Base-by-base conservation (phyloP, 1,140 invertebrate species). In the Teleogryllus occipitalis region DNA sequence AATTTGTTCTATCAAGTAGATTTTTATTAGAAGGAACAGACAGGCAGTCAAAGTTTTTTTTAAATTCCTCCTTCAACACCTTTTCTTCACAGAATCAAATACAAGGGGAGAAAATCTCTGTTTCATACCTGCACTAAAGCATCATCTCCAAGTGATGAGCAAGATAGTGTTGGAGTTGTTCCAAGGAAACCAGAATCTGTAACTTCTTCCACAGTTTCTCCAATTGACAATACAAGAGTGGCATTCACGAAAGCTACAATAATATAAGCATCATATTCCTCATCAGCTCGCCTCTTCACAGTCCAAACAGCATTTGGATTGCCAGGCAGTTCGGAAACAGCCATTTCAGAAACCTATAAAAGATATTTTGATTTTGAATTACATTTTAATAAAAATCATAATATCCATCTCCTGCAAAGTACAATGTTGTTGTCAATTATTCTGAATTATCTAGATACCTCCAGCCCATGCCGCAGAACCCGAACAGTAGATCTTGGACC, bases 251-350 rank as follows among this genome's bases (percentile, higher is more conserved):
- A 99, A 74, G 98, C 99, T 81, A 99, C 98, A 86, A 99, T 98
- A 89, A 99, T 99, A 89, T 99, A 99, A 74, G 98, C 96, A 92
- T 99, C 98, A 91, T 91, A 99, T 86, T 97, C 95, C 97, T 96
- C 97, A 89, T 99, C 98, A 85, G 94, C 91, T 86, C 96, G 93
- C 85, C 94, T 91, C 86, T 98, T 98, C 2, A 99, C 98, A 49
- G 98, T 99, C 98, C 98, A 99, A 8, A 99, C 98, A 84, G 98
- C 98, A 89, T 98, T 99, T 12, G 98, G 98, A 86, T 98, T 99
- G 86, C 98, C 98, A 15, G 98, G 98, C 81, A 99, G 87, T 87
- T 99, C 98, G 76, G 97, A 99, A 7, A 99, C 97, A 83, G 98
- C 98, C 98, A 99, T 99, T 88, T 99, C 98, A 0, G 97, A 97